These are phyloP conservation scores for Notospermus geniculatus DNA, from an alignment of 1,140 invertebrate genomes.

Conservation along the genomic window DNA sequence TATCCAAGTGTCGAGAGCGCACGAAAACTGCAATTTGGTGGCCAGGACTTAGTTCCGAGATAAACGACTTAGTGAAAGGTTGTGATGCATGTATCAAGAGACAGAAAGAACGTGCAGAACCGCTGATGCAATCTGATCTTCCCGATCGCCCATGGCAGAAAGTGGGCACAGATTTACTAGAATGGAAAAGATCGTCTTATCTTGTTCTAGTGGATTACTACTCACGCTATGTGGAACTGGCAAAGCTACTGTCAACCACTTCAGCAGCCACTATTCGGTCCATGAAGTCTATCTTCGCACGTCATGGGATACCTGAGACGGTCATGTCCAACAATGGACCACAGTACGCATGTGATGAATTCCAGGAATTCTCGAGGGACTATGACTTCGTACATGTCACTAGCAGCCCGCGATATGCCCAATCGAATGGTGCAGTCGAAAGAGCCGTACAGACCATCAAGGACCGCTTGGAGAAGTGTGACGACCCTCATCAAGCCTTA, in stretches of 20 bases:
- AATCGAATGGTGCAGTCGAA: constrained; percentile 27
- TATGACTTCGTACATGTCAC: constrained; percentile 29
- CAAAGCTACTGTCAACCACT: constrained; percentile 15
- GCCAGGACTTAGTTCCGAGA: neutral
- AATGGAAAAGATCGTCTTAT: constrained; percentile 16
- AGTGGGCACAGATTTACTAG: constrained; percentile 16
- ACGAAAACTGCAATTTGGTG: constrained; percentile 17
- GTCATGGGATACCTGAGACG: constrained; percentile 32
- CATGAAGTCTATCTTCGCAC: constrained; percentile 27
- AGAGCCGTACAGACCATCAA: constrained; percentile 26
- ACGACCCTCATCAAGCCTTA: neutral
- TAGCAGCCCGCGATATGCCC: constrained; percentile 21
- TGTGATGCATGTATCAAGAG: neutral
- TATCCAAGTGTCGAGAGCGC: constrained; percentile 18
- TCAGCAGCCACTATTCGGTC: constrained; percentile 19
- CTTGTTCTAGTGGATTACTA: constrained; percentile 25
- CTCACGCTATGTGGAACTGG: too few species aligned
- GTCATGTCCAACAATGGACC: too few species aligned
- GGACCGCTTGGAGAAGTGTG: too few species aligned
- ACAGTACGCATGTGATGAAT: constrained; percentile 28
- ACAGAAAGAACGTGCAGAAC: constrained; percentile 3
- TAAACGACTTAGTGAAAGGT: neutral
- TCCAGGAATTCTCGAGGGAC: constrained; percentile 22
- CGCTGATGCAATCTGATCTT: neutral
- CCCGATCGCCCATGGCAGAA: constrained; percentile 18